A percentile compares a stretch with the other conserved stretches of the same genome.
phyloP scores from a whole-genome alignment of 2,888 invertebrate species.

The Agriopis leucophaearia region DNA sequence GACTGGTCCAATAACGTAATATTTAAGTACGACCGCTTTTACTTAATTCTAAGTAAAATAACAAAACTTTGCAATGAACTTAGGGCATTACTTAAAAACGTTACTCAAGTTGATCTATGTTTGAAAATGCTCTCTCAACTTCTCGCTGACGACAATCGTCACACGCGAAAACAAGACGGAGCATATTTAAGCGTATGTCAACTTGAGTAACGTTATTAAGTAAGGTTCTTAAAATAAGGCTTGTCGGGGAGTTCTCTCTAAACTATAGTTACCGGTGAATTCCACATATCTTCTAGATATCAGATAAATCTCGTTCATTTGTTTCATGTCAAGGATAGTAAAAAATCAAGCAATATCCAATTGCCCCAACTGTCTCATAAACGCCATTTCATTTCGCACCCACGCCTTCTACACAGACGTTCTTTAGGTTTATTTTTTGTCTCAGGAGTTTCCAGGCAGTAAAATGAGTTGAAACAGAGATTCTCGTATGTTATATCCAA shows the following conservation, averaged over 20 bases:
- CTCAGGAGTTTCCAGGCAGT: slow-evolving; percentile 10
- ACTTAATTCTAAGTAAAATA: not conserved
- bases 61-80: not conserved
- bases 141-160: too few relatives aligned
- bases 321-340: slow-evolving; percentile 37
- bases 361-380: slow-evolving; percentile 52
- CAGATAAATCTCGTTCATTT: slow-evolving; percentile 16
- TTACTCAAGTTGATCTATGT: too few relatives aligned
- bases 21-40: not conserved
- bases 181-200: too few relatives aligned
- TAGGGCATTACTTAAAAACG: too few relatives aligned
- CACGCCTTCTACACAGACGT: slow-evolving; percentile 42
- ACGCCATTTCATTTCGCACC: slow-evolving; percentile 46
- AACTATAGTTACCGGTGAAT: too few relatives aligned
- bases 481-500: not conserved
- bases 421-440: slow-evolving; percentile 47
- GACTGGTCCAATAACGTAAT: not conserved
- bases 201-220: too few relatives aligned
- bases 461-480: slow-evolving; percentile 5
- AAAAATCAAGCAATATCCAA: slow-evolving; percentile 50
- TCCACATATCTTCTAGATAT: too few relatives aligned
- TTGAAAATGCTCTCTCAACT: too few relatives aligned
- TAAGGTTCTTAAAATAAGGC: too few relatives aligned
- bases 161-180: too few relatives aligned
- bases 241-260: too few relatives aligned